Conservation (phyloP, 2,888 invertebrate genomes). For the Onthophagus sagittarius region DNA sequence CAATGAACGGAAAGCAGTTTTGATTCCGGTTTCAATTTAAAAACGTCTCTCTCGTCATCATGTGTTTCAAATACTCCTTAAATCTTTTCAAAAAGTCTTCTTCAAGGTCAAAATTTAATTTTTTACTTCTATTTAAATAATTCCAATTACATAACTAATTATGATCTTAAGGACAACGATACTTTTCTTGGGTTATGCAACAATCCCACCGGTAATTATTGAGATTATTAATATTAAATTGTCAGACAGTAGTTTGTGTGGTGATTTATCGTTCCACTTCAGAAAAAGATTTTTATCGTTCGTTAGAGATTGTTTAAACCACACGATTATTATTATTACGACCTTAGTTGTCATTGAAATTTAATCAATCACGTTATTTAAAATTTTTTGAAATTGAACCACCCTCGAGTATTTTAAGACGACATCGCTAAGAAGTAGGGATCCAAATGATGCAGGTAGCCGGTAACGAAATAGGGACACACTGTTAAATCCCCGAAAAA, state of each 20-base stretch:
- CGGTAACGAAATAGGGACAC: neutral
- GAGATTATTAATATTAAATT: neutral
- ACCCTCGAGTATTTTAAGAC: neutral
- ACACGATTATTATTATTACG: neutral
- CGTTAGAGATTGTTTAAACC: neutral
- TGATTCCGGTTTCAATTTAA: slow-evolving; percentile 30
- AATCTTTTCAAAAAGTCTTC: neutral
- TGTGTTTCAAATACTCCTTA: neutral
- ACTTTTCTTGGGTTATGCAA: neutral
- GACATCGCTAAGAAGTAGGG: neutral
- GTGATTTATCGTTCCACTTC: neutral
- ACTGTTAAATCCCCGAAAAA: slow-evolving; percentile 13
- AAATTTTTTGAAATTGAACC: neutral
- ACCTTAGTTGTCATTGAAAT: neutral
- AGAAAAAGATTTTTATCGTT: neutral
- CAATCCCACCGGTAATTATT: neutral
- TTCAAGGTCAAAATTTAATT: neutral
- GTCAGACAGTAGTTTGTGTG: neutral
- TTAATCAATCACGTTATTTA: neutral
- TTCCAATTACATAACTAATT: neutral
- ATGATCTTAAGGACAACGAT: neutral
- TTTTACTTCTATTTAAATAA: neutral
- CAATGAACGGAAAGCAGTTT: slow-evolving; percentile 45
- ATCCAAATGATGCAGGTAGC: slow-evolving; percentile 6
- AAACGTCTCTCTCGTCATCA: neutral